Evolutionary conservation across 1,140 invertebrate species (phyloP).

Genomic region (Planococcus citri): DNA sequence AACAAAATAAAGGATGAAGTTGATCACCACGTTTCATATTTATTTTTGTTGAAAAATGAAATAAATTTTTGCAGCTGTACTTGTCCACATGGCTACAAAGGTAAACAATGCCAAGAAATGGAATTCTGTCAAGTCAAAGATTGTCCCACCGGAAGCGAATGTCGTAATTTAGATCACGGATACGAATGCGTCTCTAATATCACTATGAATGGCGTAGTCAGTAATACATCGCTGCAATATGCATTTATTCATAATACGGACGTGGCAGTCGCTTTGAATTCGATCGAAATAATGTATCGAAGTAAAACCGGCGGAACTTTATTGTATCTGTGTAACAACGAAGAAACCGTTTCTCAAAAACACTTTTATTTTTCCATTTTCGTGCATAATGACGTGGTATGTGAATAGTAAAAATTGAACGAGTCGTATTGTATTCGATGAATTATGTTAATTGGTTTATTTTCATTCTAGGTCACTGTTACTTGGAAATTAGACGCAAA

Average conservation of each 20-base stretch:
- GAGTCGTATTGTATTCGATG: no score
- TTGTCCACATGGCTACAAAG: slow-evolving; percentile 79
- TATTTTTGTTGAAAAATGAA: no score
- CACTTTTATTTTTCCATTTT: slow-evolving; percentile 51
- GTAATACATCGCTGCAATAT: slow-evolving; percentile 27
- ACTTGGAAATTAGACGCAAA: slow-evolving; percentile 28
- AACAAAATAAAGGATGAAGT: background rate
- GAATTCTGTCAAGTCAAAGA: slow-evolving; percentile 77
- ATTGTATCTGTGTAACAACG: slow-evolving; percentile 40
- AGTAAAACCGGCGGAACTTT: slow-evolving; percentile 60
- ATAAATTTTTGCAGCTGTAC: no score
- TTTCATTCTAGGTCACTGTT: slow-evolving; percentile 28
- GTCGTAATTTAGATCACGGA: slow-evolving; percentile 76
- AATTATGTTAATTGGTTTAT: no score
- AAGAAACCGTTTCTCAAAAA: slow-evolving; percentile 35
- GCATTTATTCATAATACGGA: slow-evolving; percentile 28
- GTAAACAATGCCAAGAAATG: slow-evolving; percentile 80
- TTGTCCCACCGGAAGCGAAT: slow-evolving; percentile 68
- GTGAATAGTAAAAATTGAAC: slow-evolving; percentile 49
- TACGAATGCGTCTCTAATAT: slow-evolving; percentile 85
- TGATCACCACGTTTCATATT: no score
- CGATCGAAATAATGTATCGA: slow-evolving; percentile 47
- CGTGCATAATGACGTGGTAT: slow-evolving; percentile 52
- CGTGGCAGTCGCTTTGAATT: slow-evolving; percentile 30
- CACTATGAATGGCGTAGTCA: slow-evolving; percentile 56